Conservation (phyloP, 1,140 invertebrate species). For the Anthonomus grandis region DNA sequence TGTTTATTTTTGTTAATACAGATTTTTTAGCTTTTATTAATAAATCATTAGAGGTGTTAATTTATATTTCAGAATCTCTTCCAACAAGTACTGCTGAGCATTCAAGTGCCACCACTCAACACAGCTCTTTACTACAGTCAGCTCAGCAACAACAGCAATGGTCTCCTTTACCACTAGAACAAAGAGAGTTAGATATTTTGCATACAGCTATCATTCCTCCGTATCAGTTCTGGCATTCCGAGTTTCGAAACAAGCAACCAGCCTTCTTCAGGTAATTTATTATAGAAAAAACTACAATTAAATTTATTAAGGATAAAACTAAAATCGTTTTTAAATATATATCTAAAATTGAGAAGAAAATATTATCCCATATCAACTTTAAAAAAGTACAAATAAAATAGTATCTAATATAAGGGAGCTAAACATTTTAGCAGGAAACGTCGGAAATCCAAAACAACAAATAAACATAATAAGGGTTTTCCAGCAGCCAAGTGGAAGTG, state of each 20-base stretch:
- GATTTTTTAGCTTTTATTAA: no score
- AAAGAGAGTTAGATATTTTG: constrained; percentile 76
- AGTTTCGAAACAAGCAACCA: constrained; percentile 84
- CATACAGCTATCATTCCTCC: constrained; percentile 78
- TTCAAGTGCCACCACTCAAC: constrained; percentile 53
- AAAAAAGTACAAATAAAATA: no score
- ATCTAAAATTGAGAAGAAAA: no score
- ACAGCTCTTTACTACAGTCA: constrained; percentile 41
- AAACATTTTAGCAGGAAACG: constrained; percentile 20
- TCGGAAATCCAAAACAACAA: constrained; percentile 23
- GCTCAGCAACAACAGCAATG: constrained; percentile 68
- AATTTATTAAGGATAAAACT: no score
- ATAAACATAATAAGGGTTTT: constrained; percentile 24
- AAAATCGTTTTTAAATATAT: no score
- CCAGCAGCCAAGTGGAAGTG: constrained; percentile 21
- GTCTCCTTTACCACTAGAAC: constrained; percentile 74
- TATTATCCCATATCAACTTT: no score
- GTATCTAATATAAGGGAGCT: no score
- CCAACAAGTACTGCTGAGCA: constrained; percentile 68
- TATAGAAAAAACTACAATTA: no score
- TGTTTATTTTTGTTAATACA: constrained; percentile 26
- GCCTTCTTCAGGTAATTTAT: constrained; percentile 64
- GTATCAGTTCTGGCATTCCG: constrained; percentile 88
- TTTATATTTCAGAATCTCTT: constrained; percentile 57
- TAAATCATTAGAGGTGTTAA: no score